phyloP scores from a whole-genome alignment of 2,797 vertebrate species.

The Periparus ater region DNA sequence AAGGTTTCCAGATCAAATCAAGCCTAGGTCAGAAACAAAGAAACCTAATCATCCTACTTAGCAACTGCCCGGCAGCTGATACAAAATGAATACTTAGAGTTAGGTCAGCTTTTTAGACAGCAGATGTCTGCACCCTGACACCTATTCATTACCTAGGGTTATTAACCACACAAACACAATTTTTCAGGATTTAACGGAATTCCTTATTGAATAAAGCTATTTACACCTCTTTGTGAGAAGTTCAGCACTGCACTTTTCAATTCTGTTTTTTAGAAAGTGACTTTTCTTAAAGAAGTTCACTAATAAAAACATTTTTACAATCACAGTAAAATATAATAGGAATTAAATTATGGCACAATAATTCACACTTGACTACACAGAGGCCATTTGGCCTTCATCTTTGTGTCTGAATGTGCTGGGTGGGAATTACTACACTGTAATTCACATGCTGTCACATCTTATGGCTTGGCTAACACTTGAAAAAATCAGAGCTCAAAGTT shows the following conservation, averaged over 20 bases:
- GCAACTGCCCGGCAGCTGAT: not conserved
- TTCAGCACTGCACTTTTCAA: not conserved
- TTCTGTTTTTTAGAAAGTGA: not conserved
- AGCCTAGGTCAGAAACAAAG: not conserved
- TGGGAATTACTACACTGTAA: constrained; percentile 43
- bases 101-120: not conserved
- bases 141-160: not conserved
- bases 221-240: not conserved
- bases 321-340: constrained; percentile 62
- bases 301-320: constrained; percentile 65
- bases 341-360: constrained; percentile 42
- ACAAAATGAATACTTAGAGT: not conserved
- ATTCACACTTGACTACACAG: constrained; percentile 30
- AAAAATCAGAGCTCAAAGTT: not conserved
- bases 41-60: not conserved
- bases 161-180: not conserved
- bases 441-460: constrained; percentile 34
- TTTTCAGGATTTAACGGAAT: not conserved
- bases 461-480: not conserved
- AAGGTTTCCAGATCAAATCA: not conserved
- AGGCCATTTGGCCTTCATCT: constrained; percentile 56
- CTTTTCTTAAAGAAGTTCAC: constrained; percentile 58
- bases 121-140: not conserved
- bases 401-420: constrained; percentile 22
- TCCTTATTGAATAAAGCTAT: not conserved